Evolutionary conservation across 2,113 vertebrate species (phyloP).

Genomic region (Calyptommatus sinebrachiatus): DNA sequence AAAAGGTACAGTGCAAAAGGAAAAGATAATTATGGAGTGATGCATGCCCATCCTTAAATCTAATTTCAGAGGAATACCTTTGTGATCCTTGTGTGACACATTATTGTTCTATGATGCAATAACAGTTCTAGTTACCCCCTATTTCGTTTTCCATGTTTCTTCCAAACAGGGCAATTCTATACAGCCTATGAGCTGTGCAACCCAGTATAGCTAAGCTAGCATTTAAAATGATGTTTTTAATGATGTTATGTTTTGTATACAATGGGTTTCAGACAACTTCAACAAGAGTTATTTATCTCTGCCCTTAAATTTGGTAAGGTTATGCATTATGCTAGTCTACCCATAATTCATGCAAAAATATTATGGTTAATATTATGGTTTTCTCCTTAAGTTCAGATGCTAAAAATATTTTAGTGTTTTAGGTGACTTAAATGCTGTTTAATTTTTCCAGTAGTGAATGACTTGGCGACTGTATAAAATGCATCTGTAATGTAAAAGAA

Average conservation of each 20-base stretch:
- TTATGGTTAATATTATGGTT: constrained; percentile 62
- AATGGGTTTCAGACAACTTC: constrained; percentile 51
- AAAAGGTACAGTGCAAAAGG: not conserved
- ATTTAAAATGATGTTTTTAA: constrained; percentile 31
- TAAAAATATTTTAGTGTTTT: constrained; percentile 75
- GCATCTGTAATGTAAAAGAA: constrained; percentile 87
- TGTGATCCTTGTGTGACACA: not conserved
- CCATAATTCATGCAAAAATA: constrained; percentile 56
- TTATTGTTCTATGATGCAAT: not conserved
- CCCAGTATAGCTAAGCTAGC: not conserved
- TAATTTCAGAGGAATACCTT: not conserved
- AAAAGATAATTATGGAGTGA: not conserved
- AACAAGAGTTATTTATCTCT: constrained; percentile 18
- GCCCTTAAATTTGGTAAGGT: constrained; percentile 41
- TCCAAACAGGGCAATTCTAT: not conserved
- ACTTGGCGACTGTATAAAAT: constrained; percentile 83
- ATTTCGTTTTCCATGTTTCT: not conserved
- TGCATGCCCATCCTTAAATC: not conserved
- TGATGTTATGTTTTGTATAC: constrained; percentile 39
- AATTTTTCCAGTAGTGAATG: constrained; percentile 75
- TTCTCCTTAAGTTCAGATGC: constrained; percentile 64
- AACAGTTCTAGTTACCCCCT: not conserved
- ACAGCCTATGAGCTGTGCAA: constrained; percentile 20
- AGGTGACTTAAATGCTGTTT: constrained; percentile 78
- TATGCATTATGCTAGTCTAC: constrained; percentile 55